A percentile compares a stretch with the other conserved stretches of the same genome.
Conservation (phyloP, 2,113 vertebrate genomes). For the Colossoma macropomum region DNA sequence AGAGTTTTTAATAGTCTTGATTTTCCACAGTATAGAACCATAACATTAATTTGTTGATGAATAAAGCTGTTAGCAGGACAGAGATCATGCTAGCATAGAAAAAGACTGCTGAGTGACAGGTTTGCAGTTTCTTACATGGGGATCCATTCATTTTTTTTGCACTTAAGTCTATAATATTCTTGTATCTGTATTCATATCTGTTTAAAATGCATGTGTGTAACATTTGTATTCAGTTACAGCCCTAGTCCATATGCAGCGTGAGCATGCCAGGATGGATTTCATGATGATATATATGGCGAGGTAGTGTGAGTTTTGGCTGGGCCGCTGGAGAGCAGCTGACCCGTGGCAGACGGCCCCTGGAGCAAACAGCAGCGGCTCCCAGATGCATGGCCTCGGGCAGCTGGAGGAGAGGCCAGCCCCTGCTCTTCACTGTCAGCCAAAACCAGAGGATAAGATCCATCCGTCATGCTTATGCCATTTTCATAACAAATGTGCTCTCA, state of each 20-base stretch:
- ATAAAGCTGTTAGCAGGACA: too few relatives aligned
- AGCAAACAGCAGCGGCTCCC: slow-evolving; percentile 68
- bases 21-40: too few relatives aligned
- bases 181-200: too few relatives aligned
- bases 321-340: slow-evolving; percentile 51
- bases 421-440: slow-evolving; percentile 44
- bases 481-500: slow-evolving; percentile 57
- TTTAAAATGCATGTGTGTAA: too few relatives aligned
- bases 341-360: slow-evolving; percentile 51
- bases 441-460: slow-evolving; percentile 57
- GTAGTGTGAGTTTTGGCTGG: slow-evolving; percentile 26
- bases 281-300: slow-evolving; percentile 44
- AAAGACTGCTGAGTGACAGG: too few relatives aligned
- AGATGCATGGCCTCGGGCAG: slow-evolving; percentile 74
- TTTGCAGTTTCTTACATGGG: too few relatives aligned
- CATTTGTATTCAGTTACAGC: neutral
- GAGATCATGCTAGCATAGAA: too few relatives aligned
- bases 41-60: too few relatives aligned
- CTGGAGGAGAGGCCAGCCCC: slow-evolving; percentile 46
- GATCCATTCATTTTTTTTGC: too few relatives aligned
- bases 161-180: too few relatives aligned
- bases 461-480: slow-evolving; percentile 68
- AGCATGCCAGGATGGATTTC: slow-evolving; percentile 10
- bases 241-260: too few relatives aligned
- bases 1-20: too few relatives aligned